Conservation (phyloP, 2,113 vertebrate genomes). For the Cyprinodon tularosa region DNA sequence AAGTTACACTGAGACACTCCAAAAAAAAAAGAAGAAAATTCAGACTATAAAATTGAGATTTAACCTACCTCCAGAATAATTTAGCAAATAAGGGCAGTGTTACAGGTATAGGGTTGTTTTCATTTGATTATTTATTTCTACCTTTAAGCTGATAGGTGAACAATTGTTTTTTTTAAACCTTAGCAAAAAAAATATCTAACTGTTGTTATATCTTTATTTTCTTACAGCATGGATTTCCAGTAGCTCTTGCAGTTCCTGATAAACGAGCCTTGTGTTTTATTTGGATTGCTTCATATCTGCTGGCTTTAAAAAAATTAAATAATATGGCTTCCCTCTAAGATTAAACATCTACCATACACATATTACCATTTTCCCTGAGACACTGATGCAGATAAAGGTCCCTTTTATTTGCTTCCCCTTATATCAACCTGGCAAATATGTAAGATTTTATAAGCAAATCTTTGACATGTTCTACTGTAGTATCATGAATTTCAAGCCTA, state of each 20-base stretch:
- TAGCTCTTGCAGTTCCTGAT: conserved; percentile 33
- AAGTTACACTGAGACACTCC: conserved; percentile 8
- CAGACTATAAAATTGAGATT: background rate
- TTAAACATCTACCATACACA: conserved; percentile 49
- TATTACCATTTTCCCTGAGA: conserved; percentile 17
- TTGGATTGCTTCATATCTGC: conserved; percentile 43
- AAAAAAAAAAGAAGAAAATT: background rate
- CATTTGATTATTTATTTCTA: background rate
- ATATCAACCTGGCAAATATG: background rate
- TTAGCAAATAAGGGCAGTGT: background rate
- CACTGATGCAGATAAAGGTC: background rate
- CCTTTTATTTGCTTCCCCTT: background rate
- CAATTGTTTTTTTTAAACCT: conserved; percentile 23
- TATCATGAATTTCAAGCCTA: background rate
- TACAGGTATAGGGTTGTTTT: conserved; percentile 10
- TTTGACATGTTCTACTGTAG: background rate
- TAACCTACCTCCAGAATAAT: background rate
- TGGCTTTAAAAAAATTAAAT: conserved; percentile 54
- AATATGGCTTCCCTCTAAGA: conserved; percentile 28
- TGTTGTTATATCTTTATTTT: conserved; percentile 33
- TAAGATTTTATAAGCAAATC: background rate
- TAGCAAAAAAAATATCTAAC: conserved; percentile 52
- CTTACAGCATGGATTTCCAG: conserved; percentile 38
- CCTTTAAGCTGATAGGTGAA: background rate
- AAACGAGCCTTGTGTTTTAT: conserved; percentile 48